Evolutionary conservation across 2,113 vertebrate genomes (phyloP), one percentile per base, ranked within the genome.

Genomic region (Tringa solitaria): DNA sequence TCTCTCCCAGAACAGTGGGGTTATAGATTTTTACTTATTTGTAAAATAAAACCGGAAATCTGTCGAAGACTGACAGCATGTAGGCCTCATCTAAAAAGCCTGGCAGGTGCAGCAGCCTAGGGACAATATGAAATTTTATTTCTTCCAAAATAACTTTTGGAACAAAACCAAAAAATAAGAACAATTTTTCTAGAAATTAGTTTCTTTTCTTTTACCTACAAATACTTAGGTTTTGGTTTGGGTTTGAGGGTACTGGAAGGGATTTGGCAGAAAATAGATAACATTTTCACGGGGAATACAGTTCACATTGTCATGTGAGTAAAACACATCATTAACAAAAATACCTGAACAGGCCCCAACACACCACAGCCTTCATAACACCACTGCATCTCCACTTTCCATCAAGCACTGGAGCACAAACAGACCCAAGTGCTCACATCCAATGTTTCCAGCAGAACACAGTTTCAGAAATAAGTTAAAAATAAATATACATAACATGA

Each of bases 391-490:
- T 79, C 19, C 23, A 30, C 24, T 27, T 43, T 65, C 46, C 53
- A 63, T 10, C 61, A 69, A 83, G 35, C 57, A 43, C 35, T 37
- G 41, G 54, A 83, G 39, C 46, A 84, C 50, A 69, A 24, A 82
- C 2, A 7, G 50, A 78, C 60, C 20, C 68, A 90, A 72, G 59
- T 22, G 51, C 17, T 89, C 56, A 80, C 27, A 63, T 7, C 8
- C 30, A 37, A 35, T 74, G 51, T 33, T 87, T 74, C 64, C 39
- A 91, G 67, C 28, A 85, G 50, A 86, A 74, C 15, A 45, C 23
- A 74, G 19, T 43, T 92, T 86, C 79, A 93, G 59, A 33, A 84
- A 69, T 89, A 95, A 96, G 30, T 93, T 96, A 96, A 35, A 88
- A 82, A 96, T 92, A 94, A 85, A 86, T 94, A 89, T 4, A 85